Evolutionary conservation across 2,888 invertebrate genomes (phyloP).

Genomic region (Monopis laevigella): DNA sequence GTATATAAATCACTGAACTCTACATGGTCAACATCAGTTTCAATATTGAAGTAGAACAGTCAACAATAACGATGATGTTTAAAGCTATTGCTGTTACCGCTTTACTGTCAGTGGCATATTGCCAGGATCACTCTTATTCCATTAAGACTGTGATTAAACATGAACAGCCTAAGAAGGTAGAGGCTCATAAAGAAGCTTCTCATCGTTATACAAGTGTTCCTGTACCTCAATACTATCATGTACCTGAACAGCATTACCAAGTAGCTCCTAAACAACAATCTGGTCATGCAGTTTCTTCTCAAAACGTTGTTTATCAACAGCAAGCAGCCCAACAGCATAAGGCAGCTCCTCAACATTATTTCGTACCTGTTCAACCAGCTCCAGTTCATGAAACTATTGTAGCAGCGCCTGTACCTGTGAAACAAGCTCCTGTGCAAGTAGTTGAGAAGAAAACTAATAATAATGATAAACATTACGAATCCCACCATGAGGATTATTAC

Average conservation of each 20-base stretch:
- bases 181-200: conserved; percentile 18
- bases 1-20: conserved; percentile 10
- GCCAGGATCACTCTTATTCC: conserved; percentile 29
- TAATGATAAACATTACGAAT: conserved; percentile 15
- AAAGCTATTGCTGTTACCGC: conserved; percentile 23
- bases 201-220: conserved; percentile 12
- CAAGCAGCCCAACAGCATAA: conserved; percentile 4
- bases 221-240: neutral
- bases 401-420: conserved; percentile 25
- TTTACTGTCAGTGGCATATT: conserved; percentile 25
- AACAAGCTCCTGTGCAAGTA: conserved; percentile 12
- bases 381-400: conserved; percentile 26
- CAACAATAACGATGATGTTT: neutral
- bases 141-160: conserved; percentile 32
- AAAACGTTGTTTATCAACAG: conserved; percentile 2
- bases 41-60: neutral
- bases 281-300: conserved; percentile 10
- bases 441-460: conserved; percentile 15
- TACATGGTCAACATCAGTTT: neutral
- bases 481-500: conserved; percentile 31
- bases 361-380: conserved; percentile 24
- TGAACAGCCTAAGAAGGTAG: conserved; percentile 29
- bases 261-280: conserved; percentile 3
- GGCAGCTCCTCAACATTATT: conserved; percentile 20
- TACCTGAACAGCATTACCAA: neutral